Base-by-base conservation (phyloP, 2,888 invertebrate genomes). In the Oscheius sp. region DNA sequence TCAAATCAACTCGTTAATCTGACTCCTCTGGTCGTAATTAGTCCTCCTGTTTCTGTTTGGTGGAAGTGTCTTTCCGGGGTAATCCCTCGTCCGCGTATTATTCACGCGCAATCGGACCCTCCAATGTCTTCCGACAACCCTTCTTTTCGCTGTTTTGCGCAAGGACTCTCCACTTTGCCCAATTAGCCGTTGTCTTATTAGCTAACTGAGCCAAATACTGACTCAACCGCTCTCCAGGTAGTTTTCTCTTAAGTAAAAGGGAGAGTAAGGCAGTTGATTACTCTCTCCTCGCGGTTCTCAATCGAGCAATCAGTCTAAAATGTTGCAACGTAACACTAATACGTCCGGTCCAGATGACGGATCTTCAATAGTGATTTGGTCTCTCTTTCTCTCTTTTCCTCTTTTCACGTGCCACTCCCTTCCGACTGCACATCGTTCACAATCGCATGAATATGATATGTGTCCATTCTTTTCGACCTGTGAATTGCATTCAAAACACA, bases 21-120 rank as follows among this genome's bases (percentile, higher is more conserved):
- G 20, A 41, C 20, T 6, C 8, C 14, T 36, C 8, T 36, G 36
- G 36, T 14, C 8, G 36, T 8, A 36, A 36, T 14, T 17, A 41
- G 41, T 41, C 41, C 41, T 12, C 20, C 41, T 41, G 20, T 17
- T 17, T 41, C n/a, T 17, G 20, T 20, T 20, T 47, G 47, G 54
- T 41, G 59, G 44, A 59, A 41, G 41, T 44, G 59, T 41, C 59
- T 44, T 59, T 41, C 59, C 41, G 59, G 59, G 57, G 59, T 59
- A 41, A 59, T 59, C 59, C 54, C 59, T 59, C 59, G 44, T 41
- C 59, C 44, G 41, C 59, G 59, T 59, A 59, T 59, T 59, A 59
- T 59, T 59, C 59, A 59, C 59, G 59, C 59, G 59, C 59, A 59
- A 59, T 59, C 59, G 59, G 59, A 59, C 59, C 30, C 44, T 59